Evolutionary conservation across 2,113 vertebrate genomes (phyloP).

Genomic region (Oenanthe oenanthe): DNA sequence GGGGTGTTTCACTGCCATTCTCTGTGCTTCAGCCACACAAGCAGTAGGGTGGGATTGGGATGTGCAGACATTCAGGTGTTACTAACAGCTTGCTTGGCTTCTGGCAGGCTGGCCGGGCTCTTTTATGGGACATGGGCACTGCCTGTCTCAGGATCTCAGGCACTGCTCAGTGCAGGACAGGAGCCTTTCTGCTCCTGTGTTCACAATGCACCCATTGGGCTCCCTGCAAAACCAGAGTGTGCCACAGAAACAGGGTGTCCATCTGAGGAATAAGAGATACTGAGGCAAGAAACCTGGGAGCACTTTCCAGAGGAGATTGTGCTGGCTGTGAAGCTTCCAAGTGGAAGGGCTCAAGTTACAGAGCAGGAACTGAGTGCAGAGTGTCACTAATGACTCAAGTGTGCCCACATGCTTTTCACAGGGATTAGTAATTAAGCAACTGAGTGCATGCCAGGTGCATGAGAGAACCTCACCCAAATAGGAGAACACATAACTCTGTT

Average conservation of each 20-base stretch:
- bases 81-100: rapidly evolving
- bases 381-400: background rate
- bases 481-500: background rate
- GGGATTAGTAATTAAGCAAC: background rate
- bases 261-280: background rate
- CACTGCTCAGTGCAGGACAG: background rate
- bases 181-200: background rate
- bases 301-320: background rate
- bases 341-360: background rate
- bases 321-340: background rate
- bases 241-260: background rate
- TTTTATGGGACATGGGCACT: background rate
- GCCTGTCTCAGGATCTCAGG: rapidly evolving
- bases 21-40: background rate
- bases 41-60: background rate
- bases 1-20: background rate
- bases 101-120: background rate
- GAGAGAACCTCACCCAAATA: background rate
- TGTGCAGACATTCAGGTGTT: rapidly evolving
- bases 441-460: background rate
- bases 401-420: background rate
- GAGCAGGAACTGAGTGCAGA: background rate
- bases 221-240: background rate
- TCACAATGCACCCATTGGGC: background rate
- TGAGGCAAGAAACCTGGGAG: background rate